A percentile compares a stretch with the other conserved stretches of the same genome.
phyloP scores from a whole-genome alignment of 2,888 invertebrate species.

The Drosophila falleni region DNA sequence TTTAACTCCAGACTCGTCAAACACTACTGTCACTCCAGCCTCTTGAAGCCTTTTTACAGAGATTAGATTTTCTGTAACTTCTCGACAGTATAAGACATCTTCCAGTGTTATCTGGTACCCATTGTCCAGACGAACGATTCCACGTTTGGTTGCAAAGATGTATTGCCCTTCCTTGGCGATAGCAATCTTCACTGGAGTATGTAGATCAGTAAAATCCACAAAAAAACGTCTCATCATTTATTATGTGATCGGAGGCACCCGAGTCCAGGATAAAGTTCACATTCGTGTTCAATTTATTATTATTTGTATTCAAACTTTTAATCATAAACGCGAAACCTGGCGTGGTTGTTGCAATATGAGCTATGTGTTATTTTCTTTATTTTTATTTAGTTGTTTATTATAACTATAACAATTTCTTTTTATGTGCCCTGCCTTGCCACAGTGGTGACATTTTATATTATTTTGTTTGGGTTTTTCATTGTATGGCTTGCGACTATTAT shows the following conservation, averaged over 20 bases:
- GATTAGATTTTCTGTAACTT: background rate
- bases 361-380: conserved; percentile 17
- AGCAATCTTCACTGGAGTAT: conserved; percentile 1
- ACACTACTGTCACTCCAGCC: background rate
- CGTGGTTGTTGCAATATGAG: conserved; percentile 6
- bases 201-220: background rate
- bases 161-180: conserved; percentile 1
- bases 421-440: background rate
- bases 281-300: background rate
- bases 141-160: background rate
- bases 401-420: background rate
- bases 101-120: background rate
- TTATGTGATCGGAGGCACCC: background rate
- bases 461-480: background rate
- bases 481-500: background rate
- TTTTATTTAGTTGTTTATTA: background rate
- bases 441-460: background rate
- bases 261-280: conserved; percentile 5
- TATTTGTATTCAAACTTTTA: background rate
- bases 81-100: background rate
- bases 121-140: background rate
- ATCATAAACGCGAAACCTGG: conserved; percentile 25
- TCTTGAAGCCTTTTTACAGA: background rate
- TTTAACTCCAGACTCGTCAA: background rate
- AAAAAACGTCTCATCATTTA: background rate